phyloP scores from a whole-genome alignment of 2,888 invertebrate genomes.

The Stenotaenia linearis region DNA sequence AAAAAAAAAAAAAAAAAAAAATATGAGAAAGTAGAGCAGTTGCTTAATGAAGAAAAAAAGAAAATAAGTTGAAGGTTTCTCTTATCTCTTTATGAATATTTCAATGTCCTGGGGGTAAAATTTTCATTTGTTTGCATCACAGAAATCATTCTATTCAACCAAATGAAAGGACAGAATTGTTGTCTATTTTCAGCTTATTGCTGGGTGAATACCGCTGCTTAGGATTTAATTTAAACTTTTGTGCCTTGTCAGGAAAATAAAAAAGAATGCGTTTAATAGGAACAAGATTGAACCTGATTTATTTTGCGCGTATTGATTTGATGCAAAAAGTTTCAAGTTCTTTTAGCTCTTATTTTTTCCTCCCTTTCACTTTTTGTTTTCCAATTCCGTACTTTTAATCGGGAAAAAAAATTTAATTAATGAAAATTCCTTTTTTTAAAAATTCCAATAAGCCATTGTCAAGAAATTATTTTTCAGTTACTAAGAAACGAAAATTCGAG shows the following conservation, averaged over 20 bases:
- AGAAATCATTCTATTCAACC: background rate
- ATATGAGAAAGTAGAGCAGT: background rate
- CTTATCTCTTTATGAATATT: background rate
- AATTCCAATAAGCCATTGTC: background rate
- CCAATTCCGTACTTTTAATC: background rate
- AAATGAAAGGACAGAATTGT: constrained; percentile 1
- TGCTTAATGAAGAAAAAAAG: background rate
- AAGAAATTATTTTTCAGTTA: background rate
- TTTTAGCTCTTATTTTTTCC: background rate
- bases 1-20: background rate
- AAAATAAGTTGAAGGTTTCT: background rate
- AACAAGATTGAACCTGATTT: background rate
- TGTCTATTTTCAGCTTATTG: background rate
- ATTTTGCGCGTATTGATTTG: background rate
- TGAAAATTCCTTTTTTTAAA: background rate
- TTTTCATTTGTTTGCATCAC: constrained; percentile 3
- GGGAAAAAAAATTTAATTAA: background rate
- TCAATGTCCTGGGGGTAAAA: background rate
- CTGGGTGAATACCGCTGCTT: background rate
- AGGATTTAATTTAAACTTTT: constrained; percentile 17
- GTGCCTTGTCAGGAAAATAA: background rate
- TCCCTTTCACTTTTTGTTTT: background rate
- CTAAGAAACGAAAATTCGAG: background rate
- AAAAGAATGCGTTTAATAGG: background rate
- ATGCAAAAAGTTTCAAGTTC: background rate